Evolutionary conservation across 2,888 invertebrate genomes (phyloP), one percentile per base, ranked within the genome.

Genomic region (Cinara cedri): DNA sequence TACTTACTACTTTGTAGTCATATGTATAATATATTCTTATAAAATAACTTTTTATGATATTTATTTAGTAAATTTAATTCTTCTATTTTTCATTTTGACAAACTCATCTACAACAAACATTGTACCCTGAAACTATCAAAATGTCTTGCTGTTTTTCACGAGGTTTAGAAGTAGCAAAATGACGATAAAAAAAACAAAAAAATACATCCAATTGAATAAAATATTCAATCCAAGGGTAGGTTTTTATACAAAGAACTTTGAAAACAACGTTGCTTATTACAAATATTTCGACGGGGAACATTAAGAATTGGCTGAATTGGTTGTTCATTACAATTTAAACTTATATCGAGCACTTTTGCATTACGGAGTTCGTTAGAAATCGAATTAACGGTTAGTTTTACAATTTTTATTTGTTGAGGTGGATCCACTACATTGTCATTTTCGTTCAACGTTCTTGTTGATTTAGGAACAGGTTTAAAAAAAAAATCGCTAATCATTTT

Each of bases 81-180:
- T n/a, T n/a, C n/a, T n/a, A n/a, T n/a, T n/a, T n/a, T n/a, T n/a
- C n/a, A n/a, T n/a, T n/a, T n/a, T n/a, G n/a, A n/a, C n/a, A n/a
- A n/a, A n/a, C n/a, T n/a, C n/a, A n/a, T n/a, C n/a, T n/a, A n/a
- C n/a, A n/a, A n/a, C 68, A 68, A 24, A 51, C 3, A 51, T 11
- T 68, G 14, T 68, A 68, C 9, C 34, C 26, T 68, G 26, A 1
- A 21, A 14, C 51, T 68, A 68, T 65, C 46, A 65, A 65, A 46
- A 24, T 14, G 46, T 65, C 46, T 65, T 65, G 63, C 3, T 44
- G 19, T 42, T 66, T 63, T 66, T 66, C 46, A 66, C n/a, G 68
- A 68, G 68, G 16, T 68, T 1, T 34, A 51, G 26, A 68, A 68
- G 8, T 68, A 68, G 49, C 14, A 68, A 68, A 34, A 68, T 68